phyloP scores from a whole-genome alignment of 2,797 vertebrate species.

The Anniella stebbinsi region DNA sequence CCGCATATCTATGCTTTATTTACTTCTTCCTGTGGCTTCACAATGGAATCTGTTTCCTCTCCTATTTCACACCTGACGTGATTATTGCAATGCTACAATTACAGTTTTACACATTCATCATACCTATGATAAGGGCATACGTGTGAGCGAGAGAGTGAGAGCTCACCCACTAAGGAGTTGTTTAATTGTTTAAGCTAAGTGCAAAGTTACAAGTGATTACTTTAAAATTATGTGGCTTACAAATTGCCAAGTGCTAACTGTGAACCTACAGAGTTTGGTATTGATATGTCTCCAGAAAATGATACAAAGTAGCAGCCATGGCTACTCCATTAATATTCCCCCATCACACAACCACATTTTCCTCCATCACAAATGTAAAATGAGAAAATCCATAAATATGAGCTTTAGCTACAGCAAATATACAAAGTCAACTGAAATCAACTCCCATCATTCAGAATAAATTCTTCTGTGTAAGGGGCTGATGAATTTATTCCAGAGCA shows the following conservation, averaged over 20 bases:
- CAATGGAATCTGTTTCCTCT: neutral
- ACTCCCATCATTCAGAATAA: slow-evolving; percentile 8
- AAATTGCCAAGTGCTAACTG: neutral
- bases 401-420: slow-evolving; percentile 7
- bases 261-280: neutral
- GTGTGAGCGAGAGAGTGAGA: neutral
- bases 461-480: slow-evolving; percentile 10
- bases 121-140: neutral
- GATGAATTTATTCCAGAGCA: slow-evolving; percentile 43
- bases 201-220: neutral
- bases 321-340: no score
- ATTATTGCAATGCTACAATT: neutral
- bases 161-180: neutral
- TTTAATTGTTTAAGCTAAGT: neutral
- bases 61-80: neutral
- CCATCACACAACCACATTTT: no score
- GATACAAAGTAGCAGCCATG: neutral
- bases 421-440: neutral
- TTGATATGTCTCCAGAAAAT: neutral
- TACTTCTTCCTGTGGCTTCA: neutral
- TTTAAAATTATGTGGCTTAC: neutral
- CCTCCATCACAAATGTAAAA: neutral
- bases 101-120: neutral
- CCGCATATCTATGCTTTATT: neutral
- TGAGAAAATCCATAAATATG: neutral